phyloP scores from a whole-genome alignment of 2,888 invertebrate genomes.

The Hylaea fasciaria region DNA sequence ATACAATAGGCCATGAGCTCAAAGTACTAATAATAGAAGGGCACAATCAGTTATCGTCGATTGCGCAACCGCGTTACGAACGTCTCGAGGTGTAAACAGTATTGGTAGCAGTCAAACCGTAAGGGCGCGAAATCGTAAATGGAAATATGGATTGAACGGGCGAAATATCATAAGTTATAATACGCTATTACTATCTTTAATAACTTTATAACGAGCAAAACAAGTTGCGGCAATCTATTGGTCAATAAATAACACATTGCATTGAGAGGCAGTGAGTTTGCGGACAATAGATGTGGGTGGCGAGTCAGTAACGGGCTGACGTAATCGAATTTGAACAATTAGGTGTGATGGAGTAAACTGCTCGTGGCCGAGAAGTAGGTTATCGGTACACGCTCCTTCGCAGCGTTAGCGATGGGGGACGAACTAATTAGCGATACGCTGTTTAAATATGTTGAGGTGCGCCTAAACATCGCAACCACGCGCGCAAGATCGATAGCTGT shows the following conservation, averaged over 20 bases:
- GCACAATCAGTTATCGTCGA: slow-evolving; percentile 59
- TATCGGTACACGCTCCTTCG: slow-evolving; percentile 58
- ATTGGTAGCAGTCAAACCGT: slow-evolving; percentile 56
- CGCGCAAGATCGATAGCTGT: slow-evolving; percentile 20
- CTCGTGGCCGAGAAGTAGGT: slow-evolving; percentile 66
- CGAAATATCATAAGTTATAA: slow-evolving; percentile 38
- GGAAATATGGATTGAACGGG: slow-evolving; percentile 41
- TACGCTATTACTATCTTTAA: slow-evolving; percentile 43
- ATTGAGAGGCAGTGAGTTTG: slow-evolving; percentile 50
- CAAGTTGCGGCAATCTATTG: slow-evolving; percentile 54
- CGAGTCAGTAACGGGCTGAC: slow-evolving; percentile 51
- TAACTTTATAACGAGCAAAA: slow-evolving; percentile 47
- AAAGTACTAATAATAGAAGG: slow-evolving; percentile 59
- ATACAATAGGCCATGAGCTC: slow-evolving; percentile 53
- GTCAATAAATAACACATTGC: slow-evolving; percentile 55
- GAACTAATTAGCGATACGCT: slow-evolving; percentile 55
- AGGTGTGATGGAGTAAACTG: slow-evolving; percentile 66
- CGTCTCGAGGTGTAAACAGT: slow-evolving; percentile 60
- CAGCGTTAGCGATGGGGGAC: slow-evolving; percentile 52
- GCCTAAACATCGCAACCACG: slow-evolving; percentile 50
- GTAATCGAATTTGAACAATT: slow-evolving; percentile 70
- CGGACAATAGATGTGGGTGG: slow-evolving; percentile 58
- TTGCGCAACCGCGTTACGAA: slow-evolving; percentile 56
- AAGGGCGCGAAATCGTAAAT: slow-evolving; percentile 53
- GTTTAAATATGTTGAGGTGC: slow-evolving; percentile 54